Base-by-base conservation (phyloP, 1,140 invertebrate genomes). In the Helicoverpa zea region DNA sequence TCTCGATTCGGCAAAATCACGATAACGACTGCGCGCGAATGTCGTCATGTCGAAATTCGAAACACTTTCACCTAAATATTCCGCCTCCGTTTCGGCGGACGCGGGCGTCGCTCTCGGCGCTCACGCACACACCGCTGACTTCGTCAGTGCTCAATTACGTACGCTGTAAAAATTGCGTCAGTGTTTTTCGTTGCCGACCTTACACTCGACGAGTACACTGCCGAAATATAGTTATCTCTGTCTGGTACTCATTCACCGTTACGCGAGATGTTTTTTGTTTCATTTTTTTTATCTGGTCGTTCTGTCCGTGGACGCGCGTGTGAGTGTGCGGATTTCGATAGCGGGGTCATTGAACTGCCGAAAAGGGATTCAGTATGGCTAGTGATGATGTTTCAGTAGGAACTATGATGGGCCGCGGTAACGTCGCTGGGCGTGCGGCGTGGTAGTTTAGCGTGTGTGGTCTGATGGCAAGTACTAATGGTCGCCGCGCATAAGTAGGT, bases 51-150 rank as follows among this genome's bases (percentile, higher is more conserved):
- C 93, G 93, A 94, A 94, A 94, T 94, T 94, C 92, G 93, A 94
- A 94, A 94, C 91, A 94, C 93, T 94, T 94, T 94, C 93, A 94
- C 93, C 93, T 94, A 94, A 94, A 94, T 94, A 94, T 94, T 94
- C 92, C 92, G 92, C 88, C 93, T 94, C 91, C 86, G 93, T 91
- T 94, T 94, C 93, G 93, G 92, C 92, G 88, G 90, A 92, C 92
- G 92, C 92, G 93, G 92, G 91, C 92, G 92, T 93, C 93, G 92
- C 92, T 94, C 93, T 94, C 92, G 91, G 91, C 92, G 91, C 91
- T 89, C 93, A 94, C 93, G 90, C 93, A 94, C 93, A 94, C 92
- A 93, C 90, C 88, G 86, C 85, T 83, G 83, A 75, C 86, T 79
- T 79, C 84, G 89, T 91, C 90, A 86, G 88, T 88, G 84, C 91